Evolutionary conservation across 2,797 vertebrate species (phyloP), one percentile per base, ranked within the genome.

Genomic region (Apogon hyalosoma): DNA sequence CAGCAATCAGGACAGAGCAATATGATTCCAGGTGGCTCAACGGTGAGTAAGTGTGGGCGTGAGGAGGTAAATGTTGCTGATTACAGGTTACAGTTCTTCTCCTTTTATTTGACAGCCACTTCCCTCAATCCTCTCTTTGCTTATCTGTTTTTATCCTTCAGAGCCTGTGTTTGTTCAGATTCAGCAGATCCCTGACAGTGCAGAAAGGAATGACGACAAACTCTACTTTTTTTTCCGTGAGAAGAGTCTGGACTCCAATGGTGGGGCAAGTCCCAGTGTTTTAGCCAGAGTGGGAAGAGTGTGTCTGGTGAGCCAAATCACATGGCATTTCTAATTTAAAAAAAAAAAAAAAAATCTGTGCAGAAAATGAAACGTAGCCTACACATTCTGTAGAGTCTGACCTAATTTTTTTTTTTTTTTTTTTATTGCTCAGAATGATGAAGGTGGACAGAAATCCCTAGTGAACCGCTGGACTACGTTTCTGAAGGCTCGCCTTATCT

Each of bases 401-500:
- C 33, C 33, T 36, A 36, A 36, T 36, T 36, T 9, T 28, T 28
- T 5, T 28, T 28, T 24, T 24, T 24, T 21, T 46, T 63, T 42
- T 21, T 46, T 63, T 40, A 14, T 59, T 70, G 71, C 66, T 64
- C 69, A 98, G 97, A 95, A 96, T 53, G 97, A 98, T 56, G 95
- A 94, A 78, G 97, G 97, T 7, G 97, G 97, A 0, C 95, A 95
- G 83, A 95, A 98, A 58, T 97, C 95, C 0, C 91, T 98, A 72
- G 95, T 95, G 69, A 96, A 96, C 91, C 97, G 96, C 83, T 98
- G 97, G 97, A 98, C 96, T 8, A 98, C 96, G 0, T 97, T 98
- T 89, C 92, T 98, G 67, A 98, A 98, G 79, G 95, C 97, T 73
- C 95, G 93, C 58, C 94, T 98, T 58, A 95, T 97, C 71, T 98